Conservation (phyloP, 2,113 vertebrate genomes). For the Xiphophorus hellerii region DNA sequence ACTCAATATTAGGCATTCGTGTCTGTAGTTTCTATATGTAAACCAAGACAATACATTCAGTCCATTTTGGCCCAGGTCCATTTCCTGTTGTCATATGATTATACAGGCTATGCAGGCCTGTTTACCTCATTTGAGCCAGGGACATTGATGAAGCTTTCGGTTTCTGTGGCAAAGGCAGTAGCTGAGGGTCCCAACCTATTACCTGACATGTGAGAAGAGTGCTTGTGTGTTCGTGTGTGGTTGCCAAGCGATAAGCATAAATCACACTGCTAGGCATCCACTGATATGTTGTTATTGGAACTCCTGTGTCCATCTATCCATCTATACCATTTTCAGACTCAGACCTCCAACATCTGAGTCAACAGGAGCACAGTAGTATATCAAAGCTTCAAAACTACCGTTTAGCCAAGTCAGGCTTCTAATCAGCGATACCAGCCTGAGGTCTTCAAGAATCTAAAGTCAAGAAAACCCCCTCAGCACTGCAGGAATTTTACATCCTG, state of each 20-base stretch:
- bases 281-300: constrained; percentile 42
- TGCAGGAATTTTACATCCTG: constrained; percentile 47
- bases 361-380: constrained; percentile 3
- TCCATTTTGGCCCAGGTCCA: constrained; percentile 1
- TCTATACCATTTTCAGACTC: constrained; percentile 24
- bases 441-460: constrained; percentile 44
- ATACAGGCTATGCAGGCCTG: constrained; percentile 30
- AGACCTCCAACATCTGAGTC: not conserved
- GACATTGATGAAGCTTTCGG: constrained; percentile 27
- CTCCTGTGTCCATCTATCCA: constrained; percentile 8
- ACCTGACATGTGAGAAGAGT: constrained; percentile 63
- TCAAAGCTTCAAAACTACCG: constrained; percentile 1
- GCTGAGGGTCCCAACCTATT: constrained; percentile 56
- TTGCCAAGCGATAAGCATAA: constrained; percentile 34
- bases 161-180: constrained; percentile 56
- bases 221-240: constrained; percentile 17
- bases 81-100: constrained; percentile 34
- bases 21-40: constrained; percentile 47
- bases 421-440: constrained; percentile 38
- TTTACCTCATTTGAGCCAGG: constrained; percentile 46
- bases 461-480: constrained; percentile 47
- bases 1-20: constrained; percentile 60
- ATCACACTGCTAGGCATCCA: constrained; percentile 35
- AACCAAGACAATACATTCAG: constrained; percentile 30
- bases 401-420: constrained; percentile 40